Conservation (phyloP, 2,888 invertebrate genomes). For the Salticus scenicus region DNA sequence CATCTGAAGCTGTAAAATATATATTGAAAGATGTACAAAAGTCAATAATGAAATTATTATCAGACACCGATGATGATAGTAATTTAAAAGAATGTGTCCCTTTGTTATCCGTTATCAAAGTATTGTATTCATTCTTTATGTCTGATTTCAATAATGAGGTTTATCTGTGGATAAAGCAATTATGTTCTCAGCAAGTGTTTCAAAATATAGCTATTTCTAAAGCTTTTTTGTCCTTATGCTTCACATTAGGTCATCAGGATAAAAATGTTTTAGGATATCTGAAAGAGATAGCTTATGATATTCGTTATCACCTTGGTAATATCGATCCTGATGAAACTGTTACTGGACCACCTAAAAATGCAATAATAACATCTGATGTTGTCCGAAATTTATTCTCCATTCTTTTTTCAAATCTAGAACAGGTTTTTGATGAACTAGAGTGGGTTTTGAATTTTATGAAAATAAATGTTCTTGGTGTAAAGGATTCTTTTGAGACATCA, state of each 20-base stretch:
- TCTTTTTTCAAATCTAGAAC: constrained; percentile 43
- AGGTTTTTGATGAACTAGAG: constrained; percentile 54
- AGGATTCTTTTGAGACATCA: constrained; percentile 13
- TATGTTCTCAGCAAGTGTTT: constrained; percentile 55
- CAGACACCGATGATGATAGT: constrained; percentile 50
- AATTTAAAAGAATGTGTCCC: constrained; percentile 48
- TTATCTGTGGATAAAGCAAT: constrained; percentile 60
- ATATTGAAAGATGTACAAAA: constrained; percentile 48
- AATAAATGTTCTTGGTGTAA: constrained; percentile 15
- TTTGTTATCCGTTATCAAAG: constrained; percentile 46
- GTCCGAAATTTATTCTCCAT: constrained; percentile 19
- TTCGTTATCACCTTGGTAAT: constrained; percentile 62
- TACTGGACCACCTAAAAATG: constrained; percentile 28
- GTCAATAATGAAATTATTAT: constrained; percentile 43
- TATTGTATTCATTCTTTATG: constrained; percentile 24
- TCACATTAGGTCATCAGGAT: constrained; percentile 55
- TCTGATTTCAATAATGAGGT: constrained; percentile 33
- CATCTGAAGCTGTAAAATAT: constrained; percentile 23
- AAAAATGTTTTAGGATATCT: constrained; percentile 25
- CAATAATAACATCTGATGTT: constrained; percentile 38
- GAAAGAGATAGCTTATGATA: constrained; percentile 56
- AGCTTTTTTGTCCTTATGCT: constrained; percentile 49
- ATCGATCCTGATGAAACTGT: constrained; percentile 54
- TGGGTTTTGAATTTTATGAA: constrained; percentile 55
- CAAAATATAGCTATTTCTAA: constrained; percentile 49